phyloP scores from a whole-genome alignment of 2,797 vertebrate species.

The Heteromormyrus szaboi region DNA sequence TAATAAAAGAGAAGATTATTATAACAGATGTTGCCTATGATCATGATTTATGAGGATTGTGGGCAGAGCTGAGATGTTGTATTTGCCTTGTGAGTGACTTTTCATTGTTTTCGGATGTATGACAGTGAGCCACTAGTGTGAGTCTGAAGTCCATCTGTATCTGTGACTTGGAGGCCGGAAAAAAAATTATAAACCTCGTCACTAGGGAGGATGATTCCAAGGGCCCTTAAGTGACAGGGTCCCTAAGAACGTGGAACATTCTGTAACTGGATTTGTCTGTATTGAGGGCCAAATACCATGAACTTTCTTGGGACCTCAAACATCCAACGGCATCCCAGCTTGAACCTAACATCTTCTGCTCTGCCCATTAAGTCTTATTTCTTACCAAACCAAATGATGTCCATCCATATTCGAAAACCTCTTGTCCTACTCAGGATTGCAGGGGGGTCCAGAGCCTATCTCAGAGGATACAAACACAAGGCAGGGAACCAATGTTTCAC shows the following conservation, averaged over 20 bases:
- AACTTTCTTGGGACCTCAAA: background rate
- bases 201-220: background rate
- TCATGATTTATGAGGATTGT: constrained; percentile 4
- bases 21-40: background rate
- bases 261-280: background rate
- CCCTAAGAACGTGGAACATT: background rate
- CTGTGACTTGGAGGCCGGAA: background rate
- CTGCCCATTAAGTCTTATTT: background rate
- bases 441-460: too few species aligned
- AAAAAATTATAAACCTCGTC: background rate
- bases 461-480: too few species aligned
- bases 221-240: background rate
- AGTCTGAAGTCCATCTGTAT: background rate
- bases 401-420: background rate
- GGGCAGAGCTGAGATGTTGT: background rate
- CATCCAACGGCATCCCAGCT: background rate
- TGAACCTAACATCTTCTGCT: background rate
- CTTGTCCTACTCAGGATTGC: background rate
- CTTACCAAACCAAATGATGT: background rate
- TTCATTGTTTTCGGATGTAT: background rate
- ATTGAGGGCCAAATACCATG: background rate
- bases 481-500: background rate
- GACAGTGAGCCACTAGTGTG: background rate
- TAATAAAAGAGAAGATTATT: constrained; percentile 8
- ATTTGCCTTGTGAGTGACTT: background rate